Percentiles rank a stretch among this genome's conserved stretches.
Conservation (phyloP, 2,888 invertebrate species). For the Heteromurus nitidus region DNA sequence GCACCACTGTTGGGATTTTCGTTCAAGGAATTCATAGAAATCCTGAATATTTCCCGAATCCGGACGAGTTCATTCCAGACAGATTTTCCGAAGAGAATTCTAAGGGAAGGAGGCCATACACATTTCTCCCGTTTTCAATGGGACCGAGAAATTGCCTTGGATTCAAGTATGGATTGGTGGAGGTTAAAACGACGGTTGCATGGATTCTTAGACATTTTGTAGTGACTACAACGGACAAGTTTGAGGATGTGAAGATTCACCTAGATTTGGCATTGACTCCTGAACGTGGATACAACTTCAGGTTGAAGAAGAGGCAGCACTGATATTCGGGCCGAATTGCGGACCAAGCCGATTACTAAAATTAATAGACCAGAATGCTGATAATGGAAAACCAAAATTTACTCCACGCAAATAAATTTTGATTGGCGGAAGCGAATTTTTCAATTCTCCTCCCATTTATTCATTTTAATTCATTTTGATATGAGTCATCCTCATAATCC, state of each 20-base stretch:
- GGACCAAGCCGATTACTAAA: too few relatives aligned
- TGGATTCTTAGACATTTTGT: background rate
- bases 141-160: background rate
- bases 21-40: background rate
- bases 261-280: background rate
- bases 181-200: background rate
- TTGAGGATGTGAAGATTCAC: background rate
- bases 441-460: too few relatives aligned
- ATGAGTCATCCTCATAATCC: too few relatives aligned
- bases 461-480: too few relatives aligned
- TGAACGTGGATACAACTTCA: background rate
- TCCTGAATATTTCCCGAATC: background rate
- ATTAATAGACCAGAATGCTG: too few relatives aligned
- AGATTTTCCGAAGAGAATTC: background rate
- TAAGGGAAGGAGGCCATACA: background rate
- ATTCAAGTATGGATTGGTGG: background rate
- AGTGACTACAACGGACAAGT: background rate
- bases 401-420: too few relatives aligned
- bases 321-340: too few relatives aligned
- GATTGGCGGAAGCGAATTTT: too few relatives aligned
- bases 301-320: background rate
- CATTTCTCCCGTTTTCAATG: background rate
- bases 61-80: too few relatives aligned
- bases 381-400: too few relatives aligned
- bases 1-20: background rate